Evolutionary conservation across 1,140 invertebrate species (phyloP).

Genomic region (Oedothorax gibbosus): DNA sequence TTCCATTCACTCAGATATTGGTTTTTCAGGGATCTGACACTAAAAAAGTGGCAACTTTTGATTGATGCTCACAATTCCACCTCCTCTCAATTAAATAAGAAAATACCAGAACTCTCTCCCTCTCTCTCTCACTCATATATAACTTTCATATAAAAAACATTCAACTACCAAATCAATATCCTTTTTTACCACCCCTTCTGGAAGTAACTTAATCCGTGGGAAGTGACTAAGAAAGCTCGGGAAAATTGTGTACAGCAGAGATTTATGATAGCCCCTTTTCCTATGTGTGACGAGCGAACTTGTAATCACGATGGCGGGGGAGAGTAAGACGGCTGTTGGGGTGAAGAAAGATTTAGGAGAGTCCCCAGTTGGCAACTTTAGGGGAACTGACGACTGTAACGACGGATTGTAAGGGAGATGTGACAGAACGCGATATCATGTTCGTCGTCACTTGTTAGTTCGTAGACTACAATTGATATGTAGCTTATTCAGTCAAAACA

Average conservation of each 20-base stretch:
- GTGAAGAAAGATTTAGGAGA: conserved; percentile 34
- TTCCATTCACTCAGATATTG: too few relatives aligned
- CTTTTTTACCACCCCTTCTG: background rate
- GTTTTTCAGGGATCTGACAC: too few relatives aligned
- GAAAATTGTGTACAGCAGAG: conserved; percentile 32
- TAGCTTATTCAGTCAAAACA: too few relatives aligned
- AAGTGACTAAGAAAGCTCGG: conserved; percentile 9
- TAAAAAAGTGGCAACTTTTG: too few relatives aligned
- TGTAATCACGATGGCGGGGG: conserved; percentile 39
- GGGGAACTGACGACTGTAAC: background rate
- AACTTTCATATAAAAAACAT: too few relatives aligned
- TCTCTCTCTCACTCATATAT: too few relatives aligned
- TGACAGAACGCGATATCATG: background rate
- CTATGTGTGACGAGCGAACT: conserved; percentile 39
- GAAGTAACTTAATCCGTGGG: conserved; percentile 21
- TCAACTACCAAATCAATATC: conserved; percentile 1
- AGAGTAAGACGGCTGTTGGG: conserved; percentile 1
- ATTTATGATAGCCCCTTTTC: conserved; percentile 19
- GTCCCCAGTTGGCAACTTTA: conserved; percentile 14
- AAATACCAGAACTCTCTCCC: too few relatives aligned
- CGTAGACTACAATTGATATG: too few relatives aligned
- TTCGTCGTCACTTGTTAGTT: too few relatives aligned
- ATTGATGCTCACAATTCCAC: too few relatives aligned
- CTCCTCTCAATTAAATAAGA: too few relatives aligned
- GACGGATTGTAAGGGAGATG: conserved; percentile 11